phyloP scores from a whole-genome alignment of 92 coral and sea anemone genomes.

The Parazoanthus atlanticus region DNA sequence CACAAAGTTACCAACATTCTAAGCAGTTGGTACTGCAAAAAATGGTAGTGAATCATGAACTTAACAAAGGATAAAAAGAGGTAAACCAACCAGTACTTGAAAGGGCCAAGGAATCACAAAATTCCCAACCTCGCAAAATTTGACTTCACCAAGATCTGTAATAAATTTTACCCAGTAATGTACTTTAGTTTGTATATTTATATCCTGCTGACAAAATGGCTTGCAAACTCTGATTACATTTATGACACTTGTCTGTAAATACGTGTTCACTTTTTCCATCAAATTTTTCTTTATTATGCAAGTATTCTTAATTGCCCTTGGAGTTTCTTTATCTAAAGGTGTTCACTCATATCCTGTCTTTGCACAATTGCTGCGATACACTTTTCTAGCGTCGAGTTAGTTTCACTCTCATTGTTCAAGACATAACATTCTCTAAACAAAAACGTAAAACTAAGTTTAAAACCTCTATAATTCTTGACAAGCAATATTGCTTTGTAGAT shows the following conservation, averaged over 20 bases:
- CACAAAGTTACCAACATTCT: neutral
- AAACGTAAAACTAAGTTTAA: neutral
- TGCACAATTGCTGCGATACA: neutral
- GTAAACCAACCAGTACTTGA: neutral
- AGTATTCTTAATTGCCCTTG: neutral
- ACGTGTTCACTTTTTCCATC: slow-evolving; percentile 11
- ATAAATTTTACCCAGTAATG: neutral
- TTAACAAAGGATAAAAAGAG: neutral
- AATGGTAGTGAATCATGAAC: neutral
- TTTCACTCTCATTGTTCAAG: neutral
- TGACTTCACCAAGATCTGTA: neutral
- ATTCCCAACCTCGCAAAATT: neutral
- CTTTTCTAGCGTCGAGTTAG: neutral
- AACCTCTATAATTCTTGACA: neutral
- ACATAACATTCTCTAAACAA: neutral
- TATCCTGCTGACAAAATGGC: slow-evolving; percentile 13
- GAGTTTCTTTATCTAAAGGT: neutral
- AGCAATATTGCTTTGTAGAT: neutral
- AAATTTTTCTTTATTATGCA: neutral
- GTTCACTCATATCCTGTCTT: slow-evolving; percentile 1
- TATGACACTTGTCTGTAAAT: slow-evolving; percentile 12
- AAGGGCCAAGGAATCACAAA: neutral
- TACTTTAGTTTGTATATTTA: neutral
- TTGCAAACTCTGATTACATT: neutral
- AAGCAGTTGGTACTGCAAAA: too few species aligned